Evolutionary conservation across 2,888 invertebrate species (phyloP).

Genomic region (Caenorhabditis sp.): DNA sequence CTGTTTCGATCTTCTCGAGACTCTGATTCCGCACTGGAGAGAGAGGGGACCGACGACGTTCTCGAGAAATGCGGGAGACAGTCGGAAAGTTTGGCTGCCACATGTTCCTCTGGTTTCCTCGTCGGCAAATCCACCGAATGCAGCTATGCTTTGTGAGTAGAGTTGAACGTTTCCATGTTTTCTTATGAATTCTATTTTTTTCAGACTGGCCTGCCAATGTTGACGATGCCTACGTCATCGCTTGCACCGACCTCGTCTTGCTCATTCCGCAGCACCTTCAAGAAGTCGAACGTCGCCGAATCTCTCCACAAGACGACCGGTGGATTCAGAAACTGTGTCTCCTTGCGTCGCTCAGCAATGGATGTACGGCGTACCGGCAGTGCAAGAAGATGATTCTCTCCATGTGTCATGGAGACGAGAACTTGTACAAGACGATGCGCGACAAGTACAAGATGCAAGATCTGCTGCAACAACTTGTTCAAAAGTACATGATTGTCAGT

Average conservation of each 20-base stretch:
- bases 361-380: conserved; percentile 51
- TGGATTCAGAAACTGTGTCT: conserved; percentile 51
- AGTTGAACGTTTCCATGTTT: too few relatives aligned
- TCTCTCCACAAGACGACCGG: conserved; percentile 26
- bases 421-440: conserved; percentile 55
- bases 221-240: conserved; percentile 36
- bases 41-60: conserved; percentile 31
- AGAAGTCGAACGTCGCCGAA: conserved; percentile 29
- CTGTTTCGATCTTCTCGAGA: conserved; percentile 26
- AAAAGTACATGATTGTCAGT: conserved; percentile 52
- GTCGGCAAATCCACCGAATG: conserved; percentile 49
- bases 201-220: conserved; percentile 34
- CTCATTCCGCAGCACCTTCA: conserved; percentile 50
- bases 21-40: conserved; percentile 35
- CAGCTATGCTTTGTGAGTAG: conserved; percentile 15
- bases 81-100: conserved; percentile 53
- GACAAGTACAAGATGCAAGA: conserved; percentile 63
- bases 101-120: conserved; percentile 53
- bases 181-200: too few relatives aligned
- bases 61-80: neutral
- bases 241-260: conserved; percentile 41
- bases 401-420: conserved; percentile 54
- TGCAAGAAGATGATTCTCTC: conserved; percentile 63
- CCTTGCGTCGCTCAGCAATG: conserved; percentile 8
- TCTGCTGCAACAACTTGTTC: conserved; percentile 40